Conservation (phyloP, 2,888 invertebrate species). For the Tenthredo livida region DNA sequence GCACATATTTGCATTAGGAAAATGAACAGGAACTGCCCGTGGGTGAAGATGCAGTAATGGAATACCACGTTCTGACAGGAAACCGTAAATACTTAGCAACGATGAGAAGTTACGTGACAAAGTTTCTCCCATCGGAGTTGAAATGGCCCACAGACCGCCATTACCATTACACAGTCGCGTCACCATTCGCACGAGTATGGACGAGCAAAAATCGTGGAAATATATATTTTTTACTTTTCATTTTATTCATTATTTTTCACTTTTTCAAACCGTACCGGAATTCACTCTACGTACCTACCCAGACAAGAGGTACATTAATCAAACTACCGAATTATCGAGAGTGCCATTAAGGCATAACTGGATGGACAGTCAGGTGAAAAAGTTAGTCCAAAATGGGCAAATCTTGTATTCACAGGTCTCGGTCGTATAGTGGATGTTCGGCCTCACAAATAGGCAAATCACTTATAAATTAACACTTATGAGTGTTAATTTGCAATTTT, state of each 20-base stretch:
- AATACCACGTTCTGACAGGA: conserved; percentile 48
- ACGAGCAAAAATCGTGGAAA: neutral
- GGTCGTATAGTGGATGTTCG: too few species aligned
- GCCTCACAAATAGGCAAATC: too few species aligned
- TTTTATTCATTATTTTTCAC: neutral
- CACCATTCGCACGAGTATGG: neutral
- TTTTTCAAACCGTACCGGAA: neutral
- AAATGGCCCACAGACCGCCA: conserved; percentile 40
- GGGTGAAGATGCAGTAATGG: conserved; percentile 48
- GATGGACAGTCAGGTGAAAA: too few species aligned
- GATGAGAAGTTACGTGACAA: conserved; percentile 51
- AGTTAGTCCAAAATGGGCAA: too few species aligned
- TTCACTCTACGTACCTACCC: neutral
- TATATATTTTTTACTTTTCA: neutral
- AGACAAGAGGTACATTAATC: neutral
- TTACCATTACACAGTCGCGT: conserved; percentile 41
- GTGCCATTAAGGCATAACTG: too few species aligned
- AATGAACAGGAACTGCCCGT: conserved; percentile 48
- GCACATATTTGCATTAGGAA: conserved; percentile 49
- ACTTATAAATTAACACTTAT: too few species aligned
- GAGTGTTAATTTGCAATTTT: too few species aligned
- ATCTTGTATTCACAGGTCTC: too few species aligned
- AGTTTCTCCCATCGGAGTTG: conserved; percentile 50
- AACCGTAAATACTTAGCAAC: conserved; percentile 44
- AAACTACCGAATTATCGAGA: neutral